A percentile compares a stretch with the other conserved stretches of the same genome.
These are phyloP conservation scores for Xestia rhomboidea DNA, from an alignment of 2,888 invertebrate species.

Conservation along the genomic window DNA sequence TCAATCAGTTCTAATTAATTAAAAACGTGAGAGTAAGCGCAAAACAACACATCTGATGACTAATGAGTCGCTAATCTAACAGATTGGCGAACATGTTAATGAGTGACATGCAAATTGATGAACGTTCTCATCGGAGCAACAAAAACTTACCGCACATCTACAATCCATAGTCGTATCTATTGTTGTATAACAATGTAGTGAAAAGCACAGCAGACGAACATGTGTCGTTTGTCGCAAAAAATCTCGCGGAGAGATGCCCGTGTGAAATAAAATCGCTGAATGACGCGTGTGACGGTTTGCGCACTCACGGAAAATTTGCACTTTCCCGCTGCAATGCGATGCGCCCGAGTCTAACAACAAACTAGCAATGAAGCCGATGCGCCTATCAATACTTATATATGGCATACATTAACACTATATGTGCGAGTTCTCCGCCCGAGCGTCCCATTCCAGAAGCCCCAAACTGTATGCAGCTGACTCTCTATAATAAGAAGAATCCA, in stretches of 20 bases:
- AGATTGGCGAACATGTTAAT: conserved; percentile 33
- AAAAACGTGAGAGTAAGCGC: conserved; percentile 49
- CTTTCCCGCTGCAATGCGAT: conserved; percentile 79
- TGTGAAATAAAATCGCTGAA: conserved; percentile 72
- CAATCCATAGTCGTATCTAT: conserved; percentile 83
- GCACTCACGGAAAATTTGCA: conserved; percentile 75
- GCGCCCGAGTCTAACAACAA: conserved; percentile 75
- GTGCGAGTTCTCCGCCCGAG: conserved; percentile 68
- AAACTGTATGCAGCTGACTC: conserved; percentile 47
- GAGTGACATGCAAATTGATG: conserved; percentile 65
- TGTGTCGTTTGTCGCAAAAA: conserved; percentile 70
- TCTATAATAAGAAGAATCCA: conserved; percentile 55
- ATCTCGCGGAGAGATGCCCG: conserved; percentile 71
- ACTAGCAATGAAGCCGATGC: conserved; percentile 83
- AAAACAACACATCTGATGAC: conserved; percentile 37
- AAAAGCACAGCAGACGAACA: conserved; percentile 80
- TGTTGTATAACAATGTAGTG: conserved; percentile 83
- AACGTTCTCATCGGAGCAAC: conserved; percentile 63
- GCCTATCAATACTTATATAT: conserved; percentile 87
- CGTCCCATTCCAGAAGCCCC: conserved; percentile 53
- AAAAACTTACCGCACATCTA: conserved; percentile 84
- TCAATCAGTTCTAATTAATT: conserved; percentile 26
- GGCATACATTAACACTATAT: conserved; percentile 74
- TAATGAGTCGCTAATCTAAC: conserved; percentile 52
- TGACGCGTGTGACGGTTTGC: conserved; percentile 62